A percentile compares a stretch with the other conserved stretches of the same genome.
phyloP scores from a whole-genome alignment of 2,888 invertebrate genomes.

The Nasonovia ribisnigri region DNA sequence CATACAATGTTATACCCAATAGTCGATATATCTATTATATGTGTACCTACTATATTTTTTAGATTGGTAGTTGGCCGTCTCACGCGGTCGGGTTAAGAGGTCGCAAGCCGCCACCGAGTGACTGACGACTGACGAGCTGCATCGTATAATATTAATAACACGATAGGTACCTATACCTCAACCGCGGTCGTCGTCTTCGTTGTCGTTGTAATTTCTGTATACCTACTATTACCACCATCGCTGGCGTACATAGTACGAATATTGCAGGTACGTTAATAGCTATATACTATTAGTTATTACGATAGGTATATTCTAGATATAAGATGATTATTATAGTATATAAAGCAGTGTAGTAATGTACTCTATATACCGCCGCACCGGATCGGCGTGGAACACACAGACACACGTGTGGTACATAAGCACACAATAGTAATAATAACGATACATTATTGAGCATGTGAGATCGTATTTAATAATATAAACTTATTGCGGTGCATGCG shows the following conservation, averaged over 20 bases:
- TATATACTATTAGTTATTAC: neutral
- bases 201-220: neutral
- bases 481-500: neutral
- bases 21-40: neutral
- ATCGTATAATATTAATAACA: neutral
- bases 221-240: neutral
- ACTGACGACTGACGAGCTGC: neutral
- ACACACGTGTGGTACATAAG: neutral
- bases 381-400: neutral
- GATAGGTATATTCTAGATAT: neutral
- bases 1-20: neutral
- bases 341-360: too few species aligned
- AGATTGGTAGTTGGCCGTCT: neutral
- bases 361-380: neutral
- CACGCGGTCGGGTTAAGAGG: slow-evolving; percentile 25
- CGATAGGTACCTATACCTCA: neutral
- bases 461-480: neutral
- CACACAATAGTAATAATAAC: neutral
- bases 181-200: neutral
- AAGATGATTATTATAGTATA: too few species aligned
- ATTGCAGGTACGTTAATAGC: neutral
- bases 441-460: neutral
- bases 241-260: neutral
- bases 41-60: neutral
- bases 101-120: slow-evolving; percentile 26